A percentile compares a stretch with the other conserved stretches of the same genome.
Conservation (phyloP, 2,888 invertebrate genomes). For the Netelia inedita region DNA sequence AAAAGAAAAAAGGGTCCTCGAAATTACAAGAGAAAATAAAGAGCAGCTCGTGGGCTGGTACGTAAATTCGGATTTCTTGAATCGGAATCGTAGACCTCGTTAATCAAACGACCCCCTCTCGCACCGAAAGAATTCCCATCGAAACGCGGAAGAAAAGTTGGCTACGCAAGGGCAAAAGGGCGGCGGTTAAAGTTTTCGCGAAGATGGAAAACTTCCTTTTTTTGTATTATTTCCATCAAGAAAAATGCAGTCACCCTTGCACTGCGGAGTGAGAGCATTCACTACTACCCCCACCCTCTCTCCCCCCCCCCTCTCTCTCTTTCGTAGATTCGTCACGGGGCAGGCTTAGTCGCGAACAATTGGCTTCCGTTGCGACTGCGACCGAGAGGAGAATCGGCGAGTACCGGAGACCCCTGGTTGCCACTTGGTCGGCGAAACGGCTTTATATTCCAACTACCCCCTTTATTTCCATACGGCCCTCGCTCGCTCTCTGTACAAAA, state of each 20-base stretch:
- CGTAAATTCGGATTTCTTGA: too few species aligned
- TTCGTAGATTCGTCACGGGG: conserved; percentile 35
- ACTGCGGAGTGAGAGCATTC: neutral
- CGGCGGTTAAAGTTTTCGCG: too few species aligned
- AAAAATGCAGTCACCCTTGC: neutral
- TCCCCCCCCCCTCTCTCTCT: neutral
- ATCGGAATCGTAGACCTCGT: too few species aligned
- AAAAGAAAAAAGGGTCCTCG: too few species aligned
- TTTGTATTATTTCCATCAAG: too few species aligned
- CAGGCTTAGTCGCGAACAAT: conserved; percentile 58
- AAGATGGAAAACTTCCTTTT: too few species aligned
- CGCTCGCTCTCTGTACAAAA: conserved; percentile 18
- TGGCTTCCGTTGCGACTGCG: conserved; percentile 48
- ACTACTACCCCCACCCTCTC: neutral
- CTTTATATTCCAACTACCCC: neutral
- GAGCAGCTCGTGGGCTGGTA: too few species aligned
- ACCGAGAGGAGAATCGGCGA: conserved; percentile 54
- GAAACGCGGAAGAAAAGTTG: too few species aligned
- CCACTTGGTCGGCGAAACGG: neutral
- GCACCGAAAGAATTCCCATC: too few species aligned
- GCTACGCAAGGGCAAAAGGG: too few species aligned
- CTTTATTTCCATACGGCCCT: neutral
- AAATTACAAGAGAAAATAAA: too few species aligned
- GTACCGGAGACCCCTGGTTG: neutral
- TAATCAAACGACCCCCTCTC: too few species aligned